Percentiles rank a stretch among this genome's conserved stretches.
Conservation (phyloP, 2,888 invertebrate species). For the Ormyrus labotus region DNA sequence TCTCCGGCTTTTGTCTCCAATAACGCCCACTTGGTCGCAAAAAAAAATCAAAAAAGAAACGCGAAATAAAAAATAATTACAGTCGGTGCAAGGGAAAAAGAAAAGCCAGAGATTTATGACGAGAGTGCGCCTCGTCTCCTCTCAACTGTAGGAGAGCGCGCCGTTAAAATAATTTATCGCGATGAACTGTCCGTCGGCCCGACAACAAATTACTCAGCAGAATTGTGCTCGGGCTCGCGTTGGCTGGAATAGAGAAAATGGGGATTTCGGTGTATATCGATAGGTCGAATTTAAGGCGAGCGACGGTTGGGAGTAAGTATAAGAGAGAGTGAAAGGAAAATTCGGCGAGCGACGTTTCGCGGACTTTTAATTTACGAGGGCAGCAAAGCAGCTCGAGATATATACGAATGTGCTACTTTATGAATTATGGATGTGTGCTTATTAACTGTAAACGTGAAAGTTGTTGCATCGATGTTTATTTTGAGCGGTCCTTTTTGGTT, state of each 20-base stretch:
- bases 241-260: too few species aligned
- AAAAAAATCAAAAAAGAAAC: background rate
- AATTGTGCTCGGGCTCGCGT: background rate
- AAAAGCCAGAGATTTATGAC: conserved; percentile 39
- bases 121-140: conserved; percentile 29
- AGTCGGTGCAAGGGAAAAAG: background rate
- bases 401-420: background rate
- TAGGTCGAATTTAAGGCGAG: too few species aligned
- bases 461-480: background rate
- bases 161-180: conserved; percentile 50
- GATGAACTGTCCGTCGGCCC: conserved; percentile 44
- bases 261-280: too few species aligned
- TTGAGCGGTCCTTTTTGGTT: background rate
- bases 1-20: conserved; percentile 22
- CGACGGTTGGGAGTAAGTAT: background rate
- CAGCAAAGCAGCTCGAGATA: background rate
- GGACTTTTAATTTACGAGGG: conserved; percentile 40
- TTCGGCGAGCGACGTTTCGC: conserved; percentile 15
- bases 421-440: conserved; percentile 8
- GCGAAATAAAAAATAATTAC: conserved; percentile 3
- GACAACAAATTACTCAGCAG: conserved; percentile 46
- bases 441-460: background rate
- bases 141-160: conserved; percentile 4
- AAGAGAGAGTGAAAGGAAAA: conserved; percentile 47
- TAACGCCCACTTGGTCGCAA: background rate